Percentiles rank a stretch among this genome's conserved stretches.
Conservation (phyloP, 1,140 invertebrate species). For the Heliconius hewitsoni region DNA sequence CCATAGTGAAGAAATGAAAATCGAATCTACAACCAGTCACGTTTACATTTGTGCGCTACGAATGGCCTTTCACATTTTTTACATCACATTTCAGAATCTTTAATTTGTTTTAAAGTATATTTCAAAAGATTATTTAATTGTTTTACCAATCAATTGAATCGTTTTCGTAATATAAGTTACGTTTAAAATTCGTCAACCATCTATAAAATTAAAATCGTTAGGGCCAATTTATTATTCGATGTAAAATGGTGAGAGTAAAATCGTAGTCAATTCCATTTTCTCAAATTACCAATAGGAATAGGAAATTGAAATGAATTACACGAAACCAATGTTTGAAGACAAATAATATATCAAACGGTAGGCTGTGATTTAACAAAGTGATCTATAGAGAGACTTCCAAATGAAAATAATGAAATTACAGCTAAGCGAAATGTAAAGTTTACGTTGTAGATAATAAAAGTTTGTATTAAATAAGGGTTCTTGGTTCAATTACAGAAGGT, state of each 20-base stretch:
- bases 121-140: background rate
- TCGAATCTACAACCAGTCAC: too few species aligned
- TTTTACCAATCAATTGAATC: background rate
- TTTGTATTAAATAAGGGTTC: constrained; percentile 49
- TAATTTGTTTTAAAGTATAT: background rate
- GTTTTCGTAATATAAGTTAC: background rate
- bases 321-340: constrained; percentile 29
- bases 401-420: constrained; percentile 40
- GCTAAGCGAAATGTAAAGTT: constrained; percentile 39
- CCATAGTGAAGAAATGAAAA: too few species aligned
- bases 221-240: background rate
- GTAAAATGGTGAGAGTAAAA: background rate
- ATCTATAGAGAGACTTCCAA: constrained; percentile 31
- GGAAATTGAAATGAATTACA: constrained; percentile 36
- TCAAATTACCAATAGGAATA: constrained; percentile 34
- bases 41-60: background rate
- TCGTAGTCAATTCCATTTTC: constrained; percentile 24
- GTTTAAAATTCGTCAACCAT: constrained; percentile 11
- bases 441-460: constrained; percentile 44
- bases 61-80: background rate
- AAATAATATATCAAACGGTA: constrained; percentile 26
- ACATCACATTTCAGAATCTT: background rate
- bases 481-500: constrained; percentile 52
- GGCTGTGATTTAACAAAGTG: constrained; percentile 32
- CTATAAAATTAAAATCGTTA: constrained; percentile 9